Percentiles rank a stretch among this genome's conserved stretches.
phyloP scores from a whole-genome alignment of 2,888 invertebrate genomes.

The Agrochola macilenta region DNA sequence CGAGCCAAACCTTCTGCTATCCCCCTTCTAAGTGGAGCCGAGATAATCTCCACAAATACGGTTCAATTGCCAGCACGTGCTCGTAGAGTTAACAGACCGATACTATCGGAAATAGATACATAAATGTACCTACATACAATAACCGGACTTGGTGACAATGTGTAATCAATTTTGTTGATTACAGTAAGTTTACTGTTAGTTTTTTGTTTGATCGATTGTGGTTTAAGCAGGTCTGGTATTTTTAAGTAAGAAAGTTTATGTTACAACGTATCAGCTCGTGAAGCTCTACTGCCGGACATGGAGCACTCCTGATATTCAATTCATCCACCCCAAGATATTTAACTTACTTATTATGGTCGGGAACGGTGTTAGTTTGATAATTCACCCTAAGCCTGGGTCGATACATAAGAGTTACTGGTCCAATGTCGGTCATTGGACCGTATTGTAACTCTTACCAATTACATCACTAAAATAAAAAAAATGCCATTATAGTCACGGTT shows the following conservation, averaged over 20 bases:
- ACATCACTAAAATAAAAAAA: neutral
- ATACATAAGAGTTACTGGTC: no score
- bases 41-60: slow-evolving; percentile 59
- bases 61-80: slow-evolving; percentile 70
- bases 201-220: slow-evolving; percentile 41
- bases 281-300: neutral
- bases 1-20: slow-evolving; percentile 26
- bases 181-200: slow-evolving; percentile 42
- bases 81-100: slow-evolving; percentile 48
- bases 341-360: no score
- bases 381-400: no score
- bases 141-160: slow-evolving; percentile 44
- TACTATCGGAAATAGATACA: slow-evolving; percentile 51
- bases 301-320: no score
- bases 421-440: no score
- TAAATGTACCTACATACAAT: slow-evolving; percentile 7
- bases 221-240: neutral
- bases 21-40: neutral
- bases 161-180: slow-evolving; percentile 49
- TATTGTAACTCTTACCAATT: no score
- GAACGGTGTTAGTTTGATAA: no score
- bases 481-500: neutral
- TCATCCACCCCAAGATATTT: no score
- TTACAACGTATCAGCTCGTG: neutral
- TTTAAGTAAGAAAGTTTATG: neutral